Percentiles rank a stretch among this genome's conserved stretches.
These are phyloP conservation scores for Hypanus sabinus DNA, from an alignment of 2,113 vertebrate species.

Conservation along the genomic window DNA sequence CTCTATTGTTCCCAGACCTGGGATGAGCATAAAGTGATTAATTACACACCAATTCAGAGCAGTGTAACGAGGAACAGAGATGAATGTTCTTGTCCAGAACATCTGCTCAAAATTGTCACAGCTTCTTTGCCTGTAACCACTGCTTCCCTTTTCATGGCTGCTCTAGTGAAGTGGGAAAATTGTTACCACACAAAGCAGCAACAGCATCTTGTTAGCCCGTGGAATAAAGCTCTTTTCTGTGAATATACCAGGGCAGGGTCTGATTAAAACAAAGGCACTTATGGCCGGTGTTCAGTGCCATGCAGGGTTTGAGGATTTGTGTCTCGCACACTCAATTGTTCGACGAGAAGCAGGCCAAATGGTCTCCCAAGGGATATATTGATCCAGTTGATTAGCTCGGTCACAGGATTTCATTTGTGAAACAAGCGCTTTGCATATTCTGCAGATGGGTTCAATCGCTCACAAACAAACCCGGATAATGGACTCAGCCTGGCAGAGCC, in stretches of 20 bases:
- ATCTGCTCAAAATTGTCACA: conserved; percentile 21
- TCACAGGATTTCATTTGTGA: conserved; percentile 31
- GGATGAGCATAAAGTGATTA: conserved; percentile 25
- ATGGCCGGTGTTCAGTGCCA: not conserved
- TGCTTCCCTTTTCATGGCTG: not conserved
- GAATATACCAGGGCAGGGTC: not conserved
- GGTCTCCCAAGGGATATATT: conserved; percentile 35
- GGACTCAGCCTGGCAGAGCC: not conserved
- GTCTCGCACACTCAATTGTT: conserved; percentile 24
- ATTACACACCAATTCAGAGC: conserved; percentile 5
- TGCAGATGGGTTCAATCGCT: conserved; percentile 8
- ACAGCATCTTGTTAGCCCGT: conserved; percentile 6
- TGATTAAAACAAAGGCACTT: conserved; percentile 15
- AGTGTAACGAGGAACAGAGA: conserved; percentile 4
- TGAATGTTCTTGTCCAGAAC: conserved; percentile 18
- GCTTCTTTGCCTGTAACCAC: not conserved
- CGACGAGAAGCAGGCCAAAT: not conserved
- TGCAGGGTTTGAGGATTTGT: not conserved
- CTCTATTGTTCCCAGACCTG: not conserved
- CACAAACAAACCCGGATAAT: conserved; percentile 4
- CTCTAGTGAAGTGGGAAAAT: not conserved
- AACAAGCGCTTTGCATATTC: conserved; percentile 32
- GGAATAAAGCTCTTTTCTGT: conserved; percentile 6
- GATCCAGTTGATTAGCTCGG: conserved; percentile 34
- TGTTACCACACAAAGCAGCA: not conserved